These are phyloP conservation scores for Carassius gibelio DNA, from an alignment of 2,113 vertebrate genomes.

Conservation along the genomic window DNA sequence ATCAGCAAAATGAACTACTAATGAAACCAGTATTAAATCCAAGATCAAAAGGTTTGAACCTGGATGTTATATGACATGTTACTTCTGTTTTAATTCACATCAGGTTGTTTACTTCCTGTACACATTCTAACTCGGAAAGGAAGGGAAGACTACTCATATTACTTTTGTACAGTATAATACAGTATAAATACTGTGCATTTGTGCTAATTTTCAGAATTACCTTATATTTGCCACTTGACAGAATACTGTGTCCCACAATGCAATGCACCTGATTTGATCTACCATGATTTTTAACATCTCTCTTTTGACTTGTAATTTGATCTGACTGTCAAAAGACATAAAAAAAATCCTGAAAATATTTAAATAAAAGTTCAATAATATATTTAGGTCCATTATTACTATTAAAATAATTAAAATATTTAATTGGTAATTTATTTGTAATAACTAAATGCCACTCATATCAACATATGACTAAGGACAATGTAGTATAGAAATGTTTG, in stretches of 20 bases:
- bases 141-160: not conserved
- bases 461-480: not conserved
- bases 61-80: slow-evolving; percentile 6
- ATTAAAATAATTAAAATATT: no score
- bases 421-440: not conserved
- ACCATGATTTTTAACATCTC: no score
- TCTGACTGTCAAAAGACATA: not conserved
- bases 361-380: no score
- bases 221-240: not conserved
- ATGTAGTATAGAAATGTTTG: no score
- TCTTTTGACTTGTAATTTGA: no score
- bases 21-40: slow-evolving; percentile 14
- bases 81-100: slow-evolving; percentile 30
- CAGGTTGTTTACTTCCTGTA: slow-evolving; percentile 11
- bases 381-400: no score
- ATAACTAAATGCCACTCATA: not conserved
- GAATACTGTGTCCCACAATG: not conserved
- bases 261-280: not conserved
- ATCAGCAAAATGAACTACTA: slow-evolving; percentile 44
- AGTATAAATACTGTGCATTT: not conserved
- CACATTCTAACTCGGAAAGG: not conserved
- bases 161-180: not conserved
- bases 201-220: not conserved
- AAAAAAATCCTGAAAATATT: not conserved
- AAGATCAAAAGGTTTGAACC: not conserved